Percentiles rank a stretch among this genome's conserved stretches.
These are phyloP conservation scores for Eupithecia centaureata DNA, from an alignment of 2,888 invertebrate species.

Conservation along the genomic window DNA sequence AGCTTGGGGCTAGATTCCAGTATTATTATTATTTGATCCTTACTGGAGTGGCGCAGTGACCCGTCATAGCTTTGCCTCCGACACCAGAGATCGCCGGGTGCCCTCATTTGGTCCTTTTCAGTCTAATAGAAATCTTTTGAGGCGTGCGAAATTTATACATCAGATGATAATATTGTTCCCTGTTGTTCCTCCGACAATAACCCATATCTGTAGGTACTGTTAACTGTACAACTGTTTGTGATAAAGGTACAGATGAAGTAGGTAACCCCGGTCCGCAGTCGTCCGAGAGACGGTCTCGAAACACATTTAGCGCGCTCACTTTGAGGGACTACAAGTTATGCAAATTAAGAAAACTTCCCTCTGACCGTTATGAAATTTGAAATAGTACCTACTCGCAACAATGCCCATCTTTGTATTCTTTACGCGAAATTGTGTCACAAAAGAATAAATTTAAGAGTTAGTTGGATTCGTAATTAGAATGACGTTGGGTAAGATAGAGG, in stretches of 20 bases:
- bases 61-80: not conserved
- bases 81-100: not conserved
- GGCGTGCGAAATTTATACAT: not conserved
- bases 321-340: constrained; percentile 56
- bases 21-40: no score
- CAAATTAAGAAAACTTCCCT: constrained; percentile 56
- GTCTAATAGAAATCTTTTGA: not conserved
- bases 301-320: constrained; percentile 40
- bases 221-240: not conserved
- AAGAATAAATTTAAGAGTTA: constrained; percentile 42
- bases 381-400: constrained; percentile 43
- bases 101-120: not conserved
- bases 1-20: no score
- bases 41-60: not conserved
- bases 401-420: constrained; percentile 38
- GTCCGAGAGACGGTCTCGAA: not conserved
- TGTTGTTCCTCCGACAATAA: not conserved
- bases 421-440: constrained; percentile 35
- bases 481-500: constrained; percentile 21
- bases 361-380: constrained; percentile 54
- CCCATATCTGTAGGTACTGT: not conserved
- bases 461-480: constrained; percentile 41
- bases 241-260: not conserved
- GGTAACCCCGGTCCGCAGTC: not conserved
- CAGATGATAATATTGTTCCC: not conserved